A percentile compares a stretch with the other conserved stretches of the same genome.
phyloP scores from a whole-genome alignment of 2,113 vertebrate species.

The Rhinolophus sinicus region DNA sequence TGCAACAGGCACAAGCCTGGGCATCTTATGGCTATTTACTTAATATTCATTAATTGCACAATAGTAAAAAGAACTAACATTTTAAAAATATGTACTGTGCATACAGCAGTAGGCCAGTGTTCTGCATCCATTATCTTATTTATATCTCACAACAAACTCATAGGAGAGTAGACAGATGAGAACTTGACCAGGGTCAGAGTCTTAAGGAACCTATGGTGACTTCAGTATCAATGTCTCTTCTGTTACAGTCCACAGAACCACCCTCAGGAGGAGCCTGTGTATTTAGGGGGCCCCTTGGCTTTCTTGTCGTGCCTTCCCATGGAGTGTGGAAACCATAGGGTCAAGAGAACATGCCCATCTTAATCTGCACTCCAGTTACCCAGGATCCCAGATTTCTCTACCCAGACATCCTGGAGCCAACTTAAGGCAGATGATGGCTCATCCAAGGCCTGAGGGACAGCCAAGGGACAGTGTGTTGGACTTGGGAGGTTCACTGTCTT shows the following conservation, averaged over 20 bases:
- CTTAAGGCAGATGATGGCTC: neutral
- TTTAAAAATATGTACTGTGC: neutral
- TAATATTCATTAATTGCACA: neutral
- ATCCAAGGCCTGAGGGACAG: fast-evolving
- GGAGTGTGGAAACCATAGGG: neutral
- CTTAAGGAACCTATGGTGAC: neutral
- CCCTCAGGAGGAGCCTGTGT: neutral
- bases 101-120: neutral
- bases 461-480: fast-evolving
- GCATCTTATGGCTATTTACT: neutral
- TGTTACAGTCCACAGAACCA: fast-evolving
- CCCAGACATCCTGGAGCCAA: neutral
- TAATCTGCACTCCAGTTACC: fast-evolving
- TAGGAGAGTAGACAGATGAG: neutral
- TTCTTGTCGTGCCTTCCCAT: neutral
- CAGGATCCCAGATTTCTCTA: neutral
- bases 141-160: neutral
- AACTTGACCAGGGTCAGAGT: neutral
- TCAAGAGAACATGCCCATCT: neutral
- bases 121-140: neutral
- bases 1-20: neutral
- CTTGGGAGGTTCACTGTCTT: neutral
- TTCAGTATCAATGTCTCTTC: neutral
- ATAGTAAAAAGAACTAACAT: neutral
- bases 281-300: neutral